Evolutionary conservation across 2,888 invertebrate genomes (phyloP).

Genomic region (Brachyptera risi): DNA sequence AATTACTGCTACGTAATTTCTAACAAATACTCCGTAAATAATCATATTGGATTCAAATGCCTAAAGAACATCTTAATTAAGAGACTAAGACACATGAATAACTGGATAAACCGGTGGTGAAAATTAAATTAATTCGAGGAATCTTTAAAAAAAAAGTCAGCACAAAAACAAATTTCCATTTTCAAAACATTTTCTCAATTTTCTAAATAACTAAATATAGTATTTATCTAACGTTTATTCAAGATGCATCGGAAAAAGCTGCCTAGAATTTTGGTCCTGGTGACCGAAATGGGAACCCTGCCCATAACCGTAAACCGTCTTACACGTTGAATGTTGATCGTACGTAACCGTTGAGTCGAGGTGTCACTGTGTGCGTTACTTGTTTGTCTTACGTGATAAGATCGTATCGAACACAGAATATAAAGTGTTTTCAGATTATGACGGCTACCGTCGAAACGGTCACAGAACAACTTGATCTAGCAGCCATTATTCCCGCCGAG

Average conservation of each 20-base stretch:
- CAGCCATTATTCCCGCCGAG: slow-evolving; percentile 77
- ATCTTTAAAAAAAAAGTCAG: too few species aligned
- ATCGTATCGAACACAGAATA: slow-evolving; percentile 18
- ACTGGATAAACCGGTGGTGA: too few species aligned
- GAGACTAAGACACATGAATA: too few species aligned
- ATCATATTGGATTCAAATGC: too few species aligned
- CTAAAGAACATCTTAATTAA: too few species aligned
- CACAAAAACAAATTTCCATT: too few species aligned
- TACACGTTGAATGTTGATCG: slow-evolving; percentile 15
- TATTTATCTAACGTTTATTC: neutral
- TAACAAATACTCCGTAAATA: too few species aligned
- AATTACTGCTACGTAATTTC: too few species aligned
- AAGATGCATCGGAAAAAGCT: slow-evolving; percentile 1
- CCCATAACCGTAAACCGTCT: neutral
- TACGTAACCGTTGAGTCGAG: slow-evolving; percentile 10
- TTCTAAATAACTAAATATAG: too few species aligned
- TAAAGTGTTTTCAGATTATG: slow-evolving; percentile 67
- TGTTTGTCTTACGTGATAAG: neutral
- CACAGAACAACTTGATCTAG: slow-evolving; percentile 84
- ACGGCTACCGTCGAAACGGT: slow-evolving; percentile 94
- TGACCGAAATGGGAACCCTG: slow-evolving; percentile 11
- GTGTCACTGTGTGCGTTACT: slow-evolving; percentile 20
- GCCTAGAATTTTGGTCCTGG: too few species aligned
- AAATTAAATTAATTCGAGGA: too few species aligned
- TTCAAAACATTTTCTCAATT: too few species aligned